These are phyloP conservation scores for Gymnodraco acuticeps DNA, from an alignment of 2,797 vertebrate species.

Conservation along the genomic window DNA sequence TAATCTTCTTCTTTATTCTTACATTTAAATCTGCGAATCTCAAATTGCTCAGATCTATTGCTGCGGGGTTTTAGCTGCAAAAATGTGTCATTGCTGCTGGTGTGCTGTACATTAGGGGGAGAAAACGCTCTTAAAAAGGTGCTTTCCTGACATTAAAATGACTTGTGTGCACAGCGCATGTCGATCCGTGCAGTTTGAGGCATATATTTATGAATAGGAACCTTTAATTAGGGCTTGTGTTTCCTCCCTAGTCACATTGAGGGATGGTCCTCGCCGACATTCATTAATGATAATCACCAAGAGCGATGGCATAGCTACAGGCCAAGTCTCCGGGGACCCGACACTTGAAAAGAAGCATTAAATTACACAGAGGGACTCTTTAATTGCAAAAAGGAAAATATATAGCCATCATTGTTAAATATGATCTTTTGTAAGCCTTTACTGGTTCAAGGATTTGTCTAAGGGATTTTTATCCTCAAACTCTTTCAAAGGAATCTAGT, in stretches of 20 bases:
- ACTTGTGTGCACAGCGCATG: conserved; percentile 75
- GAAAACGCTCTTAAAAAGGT: conserved; percentile 78
- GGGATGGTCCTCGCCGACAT: conserved; percentile 84
- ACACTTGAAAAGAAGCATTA: conserved; percentile 86
- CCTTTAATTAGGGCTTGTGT: conserved; percentile 85
- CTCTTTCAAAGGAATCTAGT: conserved; percentile 52
- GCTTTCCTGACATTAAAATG: conserved; percentile 81
- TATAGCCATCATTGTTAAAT: conserved; percentile 83
- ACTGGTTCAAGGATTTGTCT: conserved; percentile 79
- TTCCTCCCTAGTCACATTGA: conserved; percentile 85
- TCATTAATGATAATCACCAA: conserved; percentile 87
- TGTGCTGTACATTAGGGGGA: conserved; percentile 63
- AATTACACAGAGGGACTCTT: conserved; percentile 85
- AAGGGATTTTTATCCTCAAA: conserved; percentile 66
- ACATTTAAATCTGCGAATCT: conserved; percentile 70
- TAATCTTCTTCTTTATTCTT: conserved; percentile 70
- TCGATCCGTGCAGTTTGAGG: conserved; percentile 76
- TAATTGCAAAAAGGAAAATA: conserved; percentile 84
- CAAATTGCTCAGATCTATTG: conserved; percentile 64
- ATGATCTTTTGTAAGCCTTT: conserved; percentile 82
- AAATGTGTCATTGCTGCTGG: conserved; percentile 62
- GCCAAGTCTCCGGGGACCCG: conserved; percentile 81
- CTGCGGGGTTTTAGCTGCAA: conserved; percentile 55
- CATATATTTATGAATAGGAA: conserved; percentile 86
- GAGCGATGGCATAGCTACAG: conserved; percentile 83